These are phyloP conservation scores for Zosterops borbonicus DNA, from an alignment of 2,113 vertebrate species.

Conservation along the genomic window DNA sequence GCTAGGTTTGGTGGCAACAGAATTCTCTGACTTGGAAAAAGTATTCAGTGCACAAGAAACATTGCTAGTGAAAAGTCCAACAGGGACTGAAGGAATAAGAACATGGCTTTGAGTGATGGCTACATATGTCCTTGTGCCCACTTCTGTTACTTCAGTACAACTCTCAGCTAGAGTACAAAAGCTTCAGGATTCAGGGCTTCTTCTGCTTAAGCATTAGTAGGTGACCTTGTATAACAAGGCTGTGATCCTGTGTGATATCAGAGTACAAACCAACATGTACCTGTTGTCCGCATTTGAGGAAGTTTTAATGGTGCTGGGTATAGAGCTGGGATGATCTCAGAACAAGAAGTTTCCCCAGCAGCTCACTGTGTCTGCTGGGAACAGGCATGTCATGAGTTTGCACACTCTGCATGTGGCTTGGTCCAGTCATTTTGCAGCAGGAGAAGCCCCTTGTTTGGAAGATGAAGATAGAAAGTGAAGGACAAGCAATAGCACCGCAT, in stretches of 20 bases:
- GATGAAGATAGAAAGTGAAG: not conserved
- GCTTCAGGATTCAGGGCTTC: not conserved
- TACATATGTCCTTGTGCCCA: not conserved
- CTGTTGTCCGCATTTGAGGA: not conserved
- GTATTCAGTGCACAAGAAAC: not conserved
- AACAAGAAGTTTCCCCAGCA: not conserved
- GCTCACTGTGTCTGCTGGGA: not conserved
- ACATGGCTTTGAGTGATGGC: not conserved
- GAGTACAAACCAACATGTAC: not conserved
- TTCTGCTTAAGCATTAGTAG: not conserved
- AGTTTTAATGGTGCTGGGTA: not conserved
- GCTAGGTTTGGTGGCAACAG: not conserved
- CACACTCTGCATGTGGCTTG: accelerated
- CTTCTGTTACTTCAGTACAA: not conserved
- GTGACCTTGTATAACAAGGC: not conserved
- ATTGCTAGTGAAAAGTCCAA: not conserved
- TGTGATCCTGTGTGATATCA: not conserved
- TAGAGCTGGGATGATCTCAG: not conserved
- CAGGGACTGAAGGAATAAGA: not conserved
- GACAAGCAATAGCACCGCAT: not conserved
- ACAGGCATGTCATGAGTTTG: not conserved
- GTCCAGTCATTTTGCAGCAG: not conserved
- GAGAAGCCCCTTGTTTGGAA: not conserved
- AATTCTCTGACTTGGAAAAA: not conserved
- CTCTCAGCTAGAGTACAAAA: not conserved